A percentile compares a stretch with the other conserved stretches of the same genome.
phyloP scores from a whole-genome alignment of 2,888 invertebrate genomes.

The Sceliomorpha sp. region DNA sequence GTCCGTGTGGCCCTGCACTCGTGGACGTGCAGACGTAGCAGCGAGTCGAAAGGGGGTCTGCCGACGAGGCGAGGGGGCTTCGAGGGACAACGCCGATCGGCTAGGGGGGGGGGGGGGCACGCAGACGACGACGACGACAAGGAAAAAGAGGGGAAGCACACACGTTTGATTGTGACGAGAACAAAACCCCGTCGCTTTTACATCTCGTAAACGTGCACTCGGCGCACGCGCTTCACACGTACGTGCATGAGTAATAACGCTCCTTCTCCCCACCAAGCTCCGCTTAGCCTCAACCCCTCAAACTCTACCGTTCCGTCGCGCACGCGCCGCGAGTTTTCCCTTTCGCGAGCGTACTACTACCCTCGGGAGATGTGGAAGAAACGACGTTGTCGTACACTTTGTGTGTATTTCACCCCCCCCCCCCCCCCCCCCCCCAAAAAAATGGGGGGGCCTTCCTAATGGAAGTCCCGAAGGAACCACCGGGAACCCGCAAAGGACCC shows the following conservation, averaged over 20 bases:
- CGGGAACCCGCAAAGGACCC: too few relatives aligned
- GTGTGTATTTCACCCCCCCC: too few relatives aligned
- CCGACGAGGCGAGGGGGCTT: constrained; percentile 9
- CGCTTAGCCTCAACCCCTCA: constrained; percentile 21
- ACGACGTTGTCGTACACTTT: constrained; percentile 40
- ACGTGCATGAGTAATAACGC: constrained; percentile 41
- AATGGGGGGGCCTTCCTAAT: too few relatives aligned
- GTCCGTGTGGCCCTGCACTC: constrained; percentile 18
- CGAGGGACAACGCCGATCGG: too few relatives aligned
- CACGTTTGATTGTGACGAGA: constrained; percentile 52
- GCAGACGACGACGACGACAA: constrained; percentile 28
- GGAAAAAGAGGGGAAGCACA: constrained; percentile 45
- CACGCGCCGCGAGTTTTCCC: constrained; percentile 59
- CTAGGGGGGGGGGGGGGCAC: constrained; percentile 2
- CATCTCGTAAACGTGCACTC: constrained; percentile 36
- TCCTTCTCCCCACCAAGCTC: neutral
- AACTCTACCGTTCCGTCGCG: constrained; percentile 45
- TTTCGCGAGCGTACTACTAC: constrained; percentile 52
- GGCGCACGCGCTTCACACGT: constrained; percentile 51
- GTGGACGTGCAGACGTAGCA: constrained; percentile 36
- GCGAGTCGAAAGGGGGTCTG: constrained; percentile 24
- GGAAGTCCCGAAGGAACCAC: too few relatives aligned
- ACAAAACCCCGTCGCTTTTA: constrained; percentile 48
- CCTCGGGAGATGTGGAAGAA: constrained; percentile 47
- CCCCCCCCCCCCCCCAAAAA: too few relatives aligned